Evolutionary conservation across 2,797 vertebrate genomes (phyloP), one percentile per base, ranked within the genome.

Genomic region (Pseudopleuronectes americanus): DNA sequence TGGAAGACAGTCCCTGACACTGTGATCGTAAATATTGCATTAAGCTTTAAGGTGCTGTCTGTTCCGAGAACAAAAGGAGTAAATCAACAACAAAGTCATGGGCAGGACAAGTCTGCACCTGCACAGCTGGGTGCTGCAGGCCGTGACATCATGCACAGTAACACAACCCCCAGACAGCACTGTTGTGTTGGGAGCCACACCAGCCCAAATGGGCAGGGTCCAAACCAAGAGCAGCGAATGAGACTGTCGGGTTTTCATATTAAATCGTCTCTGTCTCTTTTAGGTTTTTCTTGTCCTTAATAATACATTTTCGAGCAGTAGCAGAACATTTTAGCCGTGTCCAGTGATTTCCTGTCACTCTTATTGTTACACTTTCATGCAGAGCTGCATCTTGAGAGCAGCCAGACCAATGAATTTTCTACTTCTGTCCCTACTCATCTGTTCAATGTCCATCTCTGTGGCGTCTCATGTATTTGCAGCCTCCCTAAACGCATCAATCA

Each of bases 71-170:
- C 76, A 84, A 79, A 85, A 77, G 71, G 47, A 58, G 74, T 84
- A 84, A 88, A 90, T 91, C 87, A 91, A 80, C 76, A 83, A 83
- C 84, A 80, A 71, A 87, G 86, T 83, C 76, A 75, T 19, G 58
- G 60, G 22, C 68, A 65, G 66, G 74, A 84, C 86, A 83, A 71
- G 90, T 83, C 83, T 84, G 81, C 87, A 89, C 87, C 83, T 87
- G 87, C 71, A 73, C 68, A 71, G 77, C 67, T 75, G 75, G 55
- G 49, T 64, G 79, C 87, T 79, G 74, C 61, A 65, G 76, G 83
- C 73, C 57, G 49, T 84, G 84, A 85, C 84, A 80, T 84, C 81
- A 81, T 66, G 47, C 70, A 74, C 60, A 57, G 80, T 67, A 81
- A 86, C 33, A 55, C 54, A 56, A 82, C 77, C 68, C 53, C 56